phyloP scores from a whole-genome alignment of 2,888 invertebrate genomes.

The Trachelus tabidus region DNA sequence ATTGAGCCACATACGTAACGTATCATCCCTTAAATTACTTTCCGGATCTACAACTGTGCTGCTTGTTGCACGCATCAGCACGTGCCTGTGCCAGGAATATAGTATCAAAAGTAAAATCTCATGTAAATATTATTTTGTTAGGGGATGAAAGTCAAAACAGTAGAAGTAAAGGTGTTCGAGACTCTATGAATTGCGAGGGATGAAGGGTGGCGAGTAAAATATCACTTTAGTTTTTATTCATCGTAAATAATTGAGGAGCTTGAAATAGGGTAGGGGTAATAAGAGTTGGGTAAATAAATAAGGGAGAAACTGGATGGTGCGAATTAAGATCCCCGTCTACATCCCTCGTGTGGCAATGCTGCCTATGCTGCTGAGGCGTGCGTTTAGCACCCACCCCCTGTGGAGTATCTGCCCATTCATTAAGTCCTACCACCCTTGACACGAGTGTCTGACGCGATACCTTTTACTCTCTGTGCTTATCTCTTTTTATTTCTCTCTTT shows the following conservation, averaged over 20 bases:
- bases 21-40: neutral
- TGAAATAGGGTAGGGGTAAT: neutral
- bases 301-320: neutral
- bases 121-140: neutral
- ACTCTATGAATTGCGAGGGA: neutral
- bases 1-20: conserved; percentile 16
- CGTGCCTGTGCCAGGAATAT: neutral
- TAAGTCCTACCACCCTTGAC: conserved; percentile 34
- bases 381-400: conserved; percentile 1
- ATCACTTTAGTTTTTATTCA: neutral
- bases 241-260: neutral
- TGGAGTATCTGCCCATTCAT: conserved; percentile 33
- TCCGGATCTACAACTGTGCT: neutral
- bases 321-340: neutral
- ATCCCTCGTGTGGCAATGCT: neutral
- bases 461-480: conserved; percentile 10
- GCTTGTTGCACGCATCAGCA: neutral
- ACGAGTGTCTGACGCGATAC: conserved; percentile 27
- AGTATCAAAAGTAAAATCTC: neutral
- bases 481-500: conserved; percentile 10
- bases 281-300: neutral
- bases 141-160: neutral
- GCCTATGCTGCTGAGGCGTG: neutral
- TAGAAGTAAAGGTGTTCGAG: neutral
- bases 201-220: neutral